These are phyloP conservation scores for Amaurobius ferox DNA, from an alignment of 2,888 invertebrate species.

Conservation along the genomic window DNA sequence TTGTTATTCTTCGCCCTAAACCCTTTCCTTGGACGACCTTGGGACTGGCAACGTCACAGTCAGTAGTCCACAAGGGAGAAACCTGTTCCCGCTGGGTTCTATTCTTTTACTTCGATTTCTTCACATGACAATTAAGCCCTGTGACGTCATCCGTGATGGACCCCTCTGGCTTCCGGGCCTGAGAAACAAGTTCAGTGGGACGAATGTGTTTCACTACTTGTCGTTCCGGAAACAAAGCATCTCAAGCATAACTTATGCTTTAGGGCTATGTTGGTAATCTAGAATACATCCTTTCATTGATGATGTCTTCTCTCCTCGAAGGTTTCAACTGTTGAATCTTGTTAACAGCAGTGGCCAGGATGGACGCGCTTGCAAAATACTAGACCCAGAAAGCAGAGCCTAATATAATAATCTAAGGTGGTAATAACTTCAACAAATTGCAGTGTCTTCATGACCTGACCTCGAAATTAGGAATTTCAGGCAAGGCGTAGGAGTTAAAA, in stretches of 20 bases:
- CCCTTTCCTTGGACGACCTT: constrained; percentile 2
- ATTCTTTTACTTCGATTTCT: background rate
- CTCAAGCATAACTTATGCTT: background rate
- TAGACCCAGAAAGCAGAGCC: too few relatives aligned
- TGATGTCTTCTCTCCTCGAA: too few relatives aligned
- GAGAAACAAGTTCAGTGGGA: constrained; percentile 14
- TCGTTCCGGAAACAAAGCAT: background rate
- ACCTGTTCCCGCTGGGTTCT: background rate
- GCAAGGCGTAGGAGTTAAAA: too few relatives aligned
- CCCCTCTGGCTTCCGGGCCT: background rate
- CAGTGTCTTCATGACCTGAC: too few relatives aligned
- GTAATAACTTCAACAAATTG: too few relatives aligned
- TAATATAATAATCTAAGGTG: too few relatives aligned
- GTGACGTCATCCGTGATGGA: background rate
- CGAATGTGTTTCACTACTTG: constrained; percentile 2
- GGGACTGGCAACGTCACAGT: background rate
- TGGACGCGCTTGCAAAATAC: too few relatives aligned
- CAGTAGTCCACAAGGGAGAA: background rate
- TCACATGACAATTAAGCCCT: background rate
- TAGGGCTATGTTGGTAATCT: background rate
- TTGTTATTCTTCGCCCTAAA: background rate
- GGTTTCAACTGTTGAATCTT: too few relatives aligned
- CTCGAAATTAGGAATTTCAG: too few relatives aligned
- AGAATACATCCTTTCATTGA: background rate
- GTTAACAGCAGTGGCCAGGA: too few relatives aligned